Evolutionary conservation across 1,140 invertebrate genomes (phyloP), one percentile per base, ranked within the genome.

Genomic region (Melanaphis sacchari): DNA sequence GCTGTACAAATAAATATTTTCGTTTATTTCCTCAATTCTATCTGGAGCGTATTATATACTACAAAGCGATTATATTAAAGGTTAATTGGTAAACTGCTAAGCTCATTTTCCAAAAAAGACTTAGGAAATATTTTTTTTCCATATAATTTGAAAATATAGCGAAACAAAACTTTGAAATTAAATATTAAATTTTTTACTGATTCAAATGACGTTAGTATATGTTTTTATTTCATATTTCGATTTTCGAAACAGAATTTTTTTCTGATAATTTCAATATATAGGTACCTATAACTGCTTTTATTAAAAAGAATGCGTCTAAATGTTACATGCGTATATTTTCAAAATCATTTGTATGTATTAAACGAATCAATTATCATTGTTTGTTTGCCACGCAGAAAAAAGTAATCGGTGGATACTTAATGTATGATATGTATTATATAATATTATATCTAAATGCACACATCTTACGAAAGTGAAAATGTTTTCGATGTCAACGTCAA

Each of bases 281-380:
- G n/a, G n/a, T n/a, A n/a, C n/a, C 15, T 49, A 49, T 18, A 49
- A 11, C 18, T 21, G 22, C 52, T 52, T 6, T 15, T 76, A 21
- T 66, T 66, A 21, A 76, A 36, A 66, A 66, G 2, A 6, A n/a
- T n/a, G n/a, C n/a, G n/a, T n/a, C n/a, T n/a, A n/a, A n/a, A 76
- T n/a, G 18, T 76, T 76, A 18, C 31, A 76, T n/a, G 15, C 31
- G 76, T 38, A 24, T 38, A 38, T 81, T 82, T n/a, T 31, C 11
- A 6, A 76, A 76, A 11, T n/a, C 15, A 76, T 5, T 6, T n/a
- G 31, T n/a, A n/a, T 7, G n/a, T 2, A 31, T 85, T 85, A 41
- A 84, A 85, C 84, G 41, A 85, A 85, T 85, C 84, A 26, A 43
- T 85, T 85, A 85, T 85, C 43, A 43, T 85, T 84, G 11, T 85